These are phyloP conservation scores for Platycheirus rosarum DNA, from an alignment of 2,888 invertebrate species.

Conservation along the genomic window DNA sequence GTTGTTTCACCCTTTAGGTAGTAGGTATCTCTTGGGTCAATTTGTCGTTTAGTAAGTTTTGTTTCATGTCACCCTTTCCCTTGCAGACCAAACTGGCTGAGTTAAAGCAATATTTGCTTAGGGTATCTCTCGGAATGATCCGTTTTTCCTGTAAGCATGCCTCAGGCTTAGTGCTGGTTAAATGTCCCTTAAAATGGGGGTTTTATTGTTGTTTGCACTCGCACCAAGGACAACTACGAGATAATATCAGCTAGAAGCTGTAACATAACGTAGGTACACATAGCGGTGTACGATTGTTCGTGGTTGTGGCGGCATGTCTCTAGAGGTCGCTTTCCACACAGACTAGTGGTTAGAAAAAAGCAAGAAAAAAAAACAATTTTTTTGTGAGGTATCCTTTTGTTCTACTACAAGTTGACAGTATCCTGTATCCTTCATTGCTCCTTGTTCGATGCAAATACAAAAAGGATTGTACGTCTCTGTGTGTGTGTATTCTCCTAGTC, in stretches of 20 bases:
- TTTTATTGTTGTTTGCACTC: constrained; percentile 71
- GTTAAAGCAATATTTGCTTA: constrained; percentile 59
- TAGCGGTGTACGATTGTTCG: background rate
- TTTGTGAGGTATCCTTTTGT: constrained; percentile 34
- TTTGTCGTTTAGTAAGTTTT: no score
- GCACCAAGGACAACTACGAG: constrained; percentile 55
- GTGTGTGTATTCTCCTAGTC: constrained; percentile 23
- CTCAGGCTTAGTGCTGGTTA: constrained; percentile 52
- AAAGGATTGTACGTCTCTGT: constrained; percentile 3
- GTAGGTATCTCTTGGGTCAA: no score
- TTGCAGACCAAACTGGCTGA: no score
- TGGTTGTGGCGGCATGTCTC: constrained; percentile 29
- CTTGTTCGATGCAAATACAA: constrained; percentile 54
- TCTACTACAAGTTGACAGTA: constrained; percentile 11
- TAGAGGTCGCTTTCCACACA: constrained; percentile 34
- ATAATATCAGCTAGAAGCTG: constrained; percentile 60
- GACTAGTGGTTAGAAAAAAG: constrained; percentile 21
- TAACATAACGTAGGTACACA: constrained; percentile 1
- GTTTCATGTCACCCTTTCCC: no score
- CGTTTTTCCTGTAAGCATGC: constrained; percentile 47
- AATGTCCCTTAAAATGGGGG: constrained; percentile 64
- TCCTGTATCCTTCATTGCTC: constrained; percentile 6
- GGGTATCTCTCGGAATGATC: constrained; percentile 58
- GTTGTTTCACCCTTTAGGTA: no score
- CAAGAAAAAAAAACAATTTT: constrained; percentile 37